Percentiles rank a stretch among this genome's conserved stretches.
phyloP scores from a whole-genome alignment of 1,140 invertebrate species.

The Lycorma delicatula region DNA sequence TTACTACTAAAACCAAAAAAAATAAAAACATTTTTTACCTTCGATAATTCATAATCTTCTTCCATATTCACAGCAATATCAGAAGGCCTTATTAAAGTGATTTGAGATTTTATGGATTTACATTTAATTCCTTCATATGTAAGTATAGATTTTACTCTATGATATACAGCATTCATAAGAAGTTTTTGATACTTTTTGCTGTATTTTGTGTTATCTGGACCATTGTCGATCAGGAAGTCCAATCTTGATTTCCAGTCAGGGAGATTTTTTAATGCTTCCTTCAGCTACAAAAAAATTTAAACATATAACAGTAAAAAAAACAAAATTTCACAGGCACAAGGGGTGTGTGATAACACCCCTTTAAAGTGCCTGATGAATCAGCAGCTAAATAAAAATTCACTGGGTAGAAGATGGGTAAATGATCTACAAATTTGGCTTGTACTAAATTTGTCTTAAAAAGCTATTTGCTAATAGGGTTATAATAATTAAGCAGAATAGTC shows the following conservation, averaged over 20 bases:
- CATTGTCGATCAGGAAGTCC: conserved; percentile 23
- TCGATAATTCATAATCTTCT: conserved; percentile 55
- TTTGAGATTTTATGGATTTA: conserved; percentile 42
- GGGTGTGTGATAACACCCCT: too few species aligned
- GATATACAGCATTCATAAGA: conserved; percentile 39
- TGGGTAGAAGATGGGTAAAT: too few species aligned
- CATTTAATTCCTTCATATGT: conserved; percentile 38
- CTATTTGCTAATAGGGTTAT: too few species aligned
- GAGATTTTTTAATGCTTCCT: conserved; percentile 36
- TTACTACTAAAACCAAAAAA: neutral
- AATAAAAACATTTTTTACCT: conserved; percentile 27
- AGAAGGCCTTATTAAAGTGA: conserved; percentile 53
- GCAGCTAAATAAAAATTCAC: too few species aligned
- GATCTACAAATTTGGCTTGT: too few species aligned
- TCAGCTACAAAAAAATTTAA: conserved; percentile 30
- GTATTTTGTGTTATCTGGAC: conserved; percentile 21
- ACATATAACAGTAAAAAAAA: too few species aligned
- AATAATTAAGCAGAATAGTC: too few species aligned
- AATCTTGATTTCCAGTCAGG: conserved; percentile 38
- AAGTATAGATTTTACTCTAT: conserved; percentile 46
- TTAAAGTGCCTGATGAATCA: too few species aligned
- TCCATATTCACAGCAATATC: conserved; percentile 41
- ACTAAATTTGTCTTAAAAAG: too few species aligned
- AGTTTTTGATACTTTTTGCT: conserved; percentile 25
- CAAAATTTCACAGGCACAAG: too few species aligned